These are phyloP conservation scores for Ophion costatus DNA, from an alignment of 2,888 invertebrate genomes.

Conservation along the genomic window DNA sequence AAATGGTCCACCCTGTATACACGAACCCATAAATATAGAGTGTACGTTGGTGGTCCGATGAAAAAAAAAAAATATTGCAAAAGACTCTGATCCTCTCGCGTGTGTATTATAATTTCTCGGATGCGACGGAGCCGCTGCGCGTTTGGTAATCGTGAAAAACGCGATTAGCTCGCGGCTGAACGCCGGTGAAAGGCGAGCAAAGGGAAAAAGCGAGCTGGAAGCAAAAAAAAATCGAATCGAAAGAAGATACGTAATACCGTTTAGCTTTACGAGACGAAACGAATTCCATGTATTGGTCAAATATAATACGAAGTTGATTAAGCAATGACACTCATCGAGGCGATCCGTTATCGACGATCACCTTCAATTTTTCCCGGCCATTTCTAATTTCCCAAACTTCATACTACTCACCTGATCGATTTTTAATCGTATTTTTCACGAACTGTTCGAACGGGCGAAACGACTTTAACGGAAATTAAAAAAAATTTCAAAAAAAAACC, in stretches of 20 bases:
- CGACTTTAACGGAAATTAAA: too few relatives aligned
- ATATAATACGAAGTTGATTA: constrained; percentile 80
- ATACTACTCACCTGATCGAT: not conserved
- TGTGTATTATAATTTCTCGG: constrained; percentile 67
- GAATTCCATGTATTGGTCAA: constrained; percentile 80
- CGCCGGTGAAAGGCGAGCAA: constrained; percentile 31
- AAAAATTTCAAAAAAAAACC: too few relatives aligned
- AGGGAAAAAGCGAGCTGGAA: constrained; percentile 38
- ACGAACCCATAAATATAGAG: constrained; percentile 54
- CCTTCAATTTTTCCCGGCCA: not conserved
- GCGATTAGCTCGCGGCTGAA: not conserved
- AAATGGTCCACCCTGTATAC: not conserved
- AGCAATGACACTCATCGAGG: constrained; percentile 66
- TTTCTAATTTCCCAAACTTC: not conserved
- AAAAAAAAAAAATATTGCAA: constrained; percentile 51
- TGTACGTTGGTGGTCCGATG: constrained; percentile 41
- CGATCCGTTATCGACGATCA: not conserved
- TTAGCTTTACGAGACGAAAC: constrained; percentile 64
- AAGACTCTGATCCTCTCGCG: constrained; percentile 61
- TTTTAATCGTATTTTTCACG: too few relatives aligned
- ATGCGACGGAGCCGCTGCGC: constrained; percentile 18
- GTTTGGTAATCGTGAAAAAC: not conserved
- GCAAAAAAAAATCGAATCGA: constrained; percentile 30
- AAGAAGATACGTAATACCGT: constrained; percentile 59
- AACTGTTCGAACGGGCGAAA: too few relatives aligned